phyloP scores from a whole-genome alignment of 2,888 invertebrate genomes.

The Noctua janthina region DNA sequence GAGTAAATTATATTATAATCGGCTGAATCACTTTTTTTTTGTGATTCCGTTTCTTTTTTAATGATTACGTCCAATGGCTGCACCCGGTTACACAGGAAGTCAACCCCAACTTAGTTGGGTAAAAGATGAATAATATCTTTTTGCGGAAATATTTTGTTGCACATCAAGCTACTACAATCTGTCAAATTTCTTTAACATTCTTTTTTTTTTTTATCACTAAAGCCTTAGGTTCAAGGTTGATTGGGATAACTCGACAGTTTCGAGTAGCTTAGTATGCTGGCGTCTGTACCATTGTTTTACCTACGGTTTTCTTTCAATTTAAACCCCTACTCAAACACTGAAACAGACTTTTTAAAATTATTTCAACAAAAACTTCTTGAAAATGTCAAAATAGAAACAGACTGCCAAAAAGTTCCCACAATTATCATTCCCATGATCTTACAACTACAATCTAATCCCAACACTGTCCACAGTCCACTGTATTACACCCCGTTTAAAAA shows the following conservation, averaged over 20 bases:
- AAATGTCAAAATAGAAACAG: background rate
- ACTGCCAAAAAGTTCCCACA: constrained; percentile 39
- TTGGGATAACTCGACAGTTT: too few species aligned
- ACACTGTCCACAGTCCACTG: constrained; percentile 60
- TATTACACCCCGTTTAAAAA: constrained; percentile 72
- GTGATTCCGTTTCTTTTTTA: background rate
- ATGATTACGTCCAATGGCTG: background rate
- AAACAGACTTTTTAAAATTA: background rate
- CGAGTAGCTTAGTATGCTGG: too few species aligned
- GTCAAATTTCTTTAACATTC: too few species aligned
- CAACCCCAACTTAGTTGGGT: background rate
- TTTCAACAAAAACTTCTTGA: background rate
- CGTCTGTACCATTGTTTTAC: too few species aligned
- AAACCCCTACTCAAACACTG: background rate
- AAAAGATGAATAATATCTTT: too few species aligned
- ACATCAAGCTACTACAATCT: too few species aligned
- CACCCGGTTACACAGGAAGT: background rate
- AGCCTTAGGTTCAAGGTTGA: too few species aligned
- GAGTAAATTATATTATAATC: constrained; percentile 10
- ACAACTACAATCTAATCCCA: constrained; percentile 63
- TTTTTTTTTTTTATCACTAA: too few species aligned
- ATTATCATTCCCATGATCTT: constrained; percentile 46
- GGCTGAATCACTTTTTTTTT: background rate
- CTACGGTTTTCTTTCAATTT: too few species aligned
- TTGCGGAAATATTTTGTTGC: too few species aligned